Evolutionary conservation across 2,113 vertebrate species (phyloP).

Genomic region (Procavia capensis): DNA sequence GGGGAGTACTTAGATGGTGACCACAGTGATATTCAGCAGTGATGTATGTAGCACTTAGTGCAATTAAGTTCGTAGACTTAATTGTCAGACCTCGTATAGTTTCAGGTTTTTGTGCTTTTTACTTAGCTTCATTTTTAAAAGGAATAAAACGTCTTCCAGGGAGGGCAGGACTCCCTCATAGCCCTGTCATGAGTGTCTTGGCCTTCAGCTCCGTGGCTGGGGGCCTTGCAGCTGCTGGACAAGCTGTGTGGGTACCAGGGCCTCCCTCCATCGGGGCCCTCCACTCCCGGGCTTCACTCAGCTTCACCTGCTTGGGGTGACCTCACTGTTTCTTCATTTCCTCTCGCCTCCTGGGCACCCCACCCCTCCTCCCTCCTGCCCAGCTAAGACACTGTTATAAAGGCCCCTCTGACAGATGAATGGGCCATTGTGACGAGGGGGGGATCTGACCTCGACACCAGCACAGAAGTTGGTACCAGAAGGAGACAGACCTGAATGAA

Average conservation of each 20-base stretch:
- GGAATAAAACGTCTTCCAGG: background rate
- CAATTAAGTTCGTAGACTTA: too few relatives aligned
- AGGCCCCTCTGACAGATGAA: background rate
- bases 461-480: background rate
- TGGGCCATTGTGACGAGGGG: background rate
- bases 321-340: background rate
- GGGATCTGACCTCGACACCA: background rate
- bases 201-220: rapidly evolving
- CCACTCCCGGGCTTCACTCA: constrained; percentile 20
- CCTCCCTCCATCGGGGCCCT: background rate
- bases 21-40: too few relatives aligned
- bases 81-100: too few relatives aligned
- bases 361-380: background rate
- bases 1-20: too few relatives aligned
- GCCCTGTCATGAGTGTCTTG: rapidly evolving
- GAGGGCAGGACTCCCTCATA: background rate
- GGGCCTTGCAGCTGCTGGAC: background rate
- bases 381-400: background rate
- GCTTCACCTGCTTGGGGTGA: background rate
- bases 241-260: background rate
- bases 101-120: background rate
- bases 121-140: background rate
- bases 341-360: background rate
- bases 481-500: background rate
- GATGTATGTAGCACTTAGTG: too few relatives aligned